Evolutionary conservation across 2,888 invertebrate species (phyloP), one percentile per base, ranked within the genome.

Genomic region (Aleiodes alternator): DNA sequence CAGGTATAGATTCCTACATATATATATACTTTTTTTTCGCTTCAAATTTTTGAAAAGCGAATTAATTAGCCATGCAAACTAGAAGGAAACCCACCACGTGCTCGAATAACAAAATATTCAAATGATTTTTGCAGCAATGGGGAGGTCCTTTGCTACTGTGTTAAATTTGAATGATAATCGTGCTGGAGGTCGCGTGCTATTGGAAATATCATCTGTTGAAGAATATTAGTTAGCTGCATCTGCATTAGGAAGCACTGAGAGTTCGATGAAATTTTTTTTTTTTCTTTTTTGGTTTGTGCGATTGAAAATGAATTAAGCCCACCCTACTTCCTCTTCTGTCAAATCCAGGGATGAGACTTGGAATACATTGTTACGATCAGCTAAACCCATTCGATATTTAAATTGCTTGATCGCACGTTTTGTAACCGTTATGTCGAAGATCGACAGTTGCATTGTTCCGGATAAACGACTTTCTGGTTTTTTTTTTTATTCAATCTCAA

Each of bases 111-210:
- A 29, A 68, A 71, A 75, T 75, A 75, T 75, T 75, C 66, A 70
- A 71, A 70, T 73, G 8, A 70, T 43, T 57, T 8, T 68, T 31
- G n/a, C 31, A 53, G 23, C 16, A 16, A 43, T 43, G 43, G 43
- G 43, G 43, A 43, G 43, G 43, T 43, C 56, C 56, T 23, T 7
- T 11, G 64, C 23, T 11, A 16, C 16, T 64, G 38, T 64, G 38
- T 61, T 31, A 71, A 76, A 80, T 80, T 80, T 80, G 76, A 80
- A 80, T 80, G 61, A 77, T 76, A 80, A 80, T 79, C 72, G 77
- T 43, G 61, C 57, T 23, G 56, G 59, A 72, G 76, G 59, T 69
- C 78, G 76, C 77, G 72, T 69, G 69, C 59, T 71, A 59, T 71
- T 71, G 57, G 48, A 57, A 57, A 71, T 59, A 71, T 55, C 71